Evolutionary conservation across 2,888 invertebrate species (phyloP), one percentile per base, ranked within the genome.

Genomic region (Dioctria rufipes): DNA sequence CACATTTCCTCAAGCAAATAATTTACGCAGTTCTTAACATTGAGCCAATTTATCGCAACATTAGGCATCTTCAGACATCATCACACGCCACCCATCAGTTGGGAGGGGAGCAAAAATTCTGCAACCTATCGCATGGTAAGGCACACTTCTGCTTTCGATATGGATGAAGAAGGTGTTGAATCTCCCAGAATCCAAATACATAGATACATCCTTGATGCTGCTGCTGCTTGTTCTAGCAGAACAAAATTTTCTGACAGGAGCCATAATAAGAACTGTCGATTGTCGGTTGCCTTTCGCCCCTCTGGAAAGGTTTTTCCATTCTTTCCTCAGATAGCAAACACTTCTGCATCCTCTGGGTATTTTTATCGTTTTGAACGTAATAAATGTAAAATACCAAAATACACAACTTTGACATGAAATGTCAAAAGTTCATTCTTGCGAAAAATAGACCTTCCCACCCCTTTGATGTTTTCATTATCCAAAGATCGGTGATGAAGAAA

Each of bases 21-120:
- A 75, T 75, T 78, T 78, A 78, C 78, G 78, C 78, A 78, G 65
- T 66, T 78, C 66, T 66, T 66, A 66, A 66, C 78, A 78, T 49
- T 66, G 66, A 78, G 65, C 65, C 66, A 78, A 78, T 78, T 78
- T 78, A 65, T 78, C 78, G 78, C 66, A 78, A 66, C 78, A 78
- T 78, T 78, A 78, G 78, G 78, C 49, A 77, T 54, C 43, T 71
- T 46, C 25, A 46, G 8, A 37, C 58, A 25, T 60, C 43, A 13
- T 11, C 75, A 9, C 37, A 42, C 75, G 37, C 61, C 61, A 5
- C 65, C 5, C 37, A 65, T 37, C 8, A 11, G 39, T 25, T 25
- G 25, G 8, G 8, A 46, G 46, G 46, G 46, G 8, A 46, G 46
- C 8, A 6, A 6, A 5, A 1, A 46, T 46, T 46, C 46, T 46